Percentiles rank a stretch among this genome's conserved stretches.
Conservation (phyloP, 2,797 vertebrate species). For the Hypotaenidia philippensis region DNA sequence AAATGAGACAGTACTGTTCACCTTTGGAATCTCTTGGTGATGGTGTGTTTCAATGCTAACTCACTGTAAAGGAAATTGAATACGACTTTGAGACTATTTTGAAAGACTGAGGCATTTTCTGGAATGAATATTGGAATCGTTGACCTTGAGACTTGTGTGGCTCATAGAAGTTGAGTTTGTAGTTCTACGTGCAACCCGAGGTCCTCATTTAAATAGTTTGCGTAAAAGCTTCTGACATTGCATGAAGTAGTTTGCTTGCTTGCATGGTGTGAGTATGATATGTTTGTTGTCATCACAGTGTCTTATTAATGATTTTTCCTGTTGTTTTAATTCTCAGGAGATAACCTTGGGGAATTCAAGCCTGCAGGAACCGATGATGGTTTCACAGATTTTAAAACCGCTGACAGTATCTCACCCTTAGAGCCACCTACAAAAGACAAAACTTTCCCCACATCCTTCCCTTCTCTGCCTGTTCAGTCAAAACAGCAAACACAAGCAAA, state of each 20-base stretch:
- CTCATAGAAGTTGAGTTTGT: not conserved
- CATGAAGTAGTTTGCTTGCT: not conserved
- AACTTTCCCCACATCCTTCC: slow-evolving; percentile 88
- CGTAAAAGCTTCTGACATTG: not conserved
- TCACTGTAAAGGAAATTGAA: not conserved
- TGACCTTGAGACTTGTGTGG: not conserved
- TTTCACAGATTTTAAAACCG: slow-evolving; percentile 99
- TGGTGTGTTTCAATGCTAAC: not conserved
- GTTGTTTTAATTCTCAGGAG: slow-evolving; percentile 81
- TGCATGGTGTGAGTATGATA: not conserved
- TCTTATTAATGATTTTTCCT: not conserved
- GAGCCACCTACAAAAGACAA: slow-evolving; percentile 90
- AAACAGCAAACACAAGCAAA: slow-evolving; percentile 87
- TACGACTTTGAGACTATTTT: not conserved
- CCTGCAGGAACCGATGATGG: slow-evolving; percentile 90
- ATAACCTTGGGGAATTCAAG: slow-evolving; percentile 95
- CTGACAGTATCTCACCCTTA: slow-evolving; percentile 94
- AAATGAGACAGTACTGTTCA: not conserved
- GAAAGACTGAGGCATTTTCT: not conserved
- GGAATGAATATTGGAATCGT: not conserved
- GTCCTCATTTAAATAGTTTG: not conserved
- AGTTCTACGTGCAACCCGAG: not conserved
- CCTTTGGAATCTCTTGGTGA: not conserved
- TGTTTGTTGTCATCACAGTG: not conserved
- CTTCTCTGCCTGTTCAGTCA: slow-evolving; percentile 83